Conservation (phyloP, 2,888 invertebrate genomes). For the Spicauda simplicius region DNA sequence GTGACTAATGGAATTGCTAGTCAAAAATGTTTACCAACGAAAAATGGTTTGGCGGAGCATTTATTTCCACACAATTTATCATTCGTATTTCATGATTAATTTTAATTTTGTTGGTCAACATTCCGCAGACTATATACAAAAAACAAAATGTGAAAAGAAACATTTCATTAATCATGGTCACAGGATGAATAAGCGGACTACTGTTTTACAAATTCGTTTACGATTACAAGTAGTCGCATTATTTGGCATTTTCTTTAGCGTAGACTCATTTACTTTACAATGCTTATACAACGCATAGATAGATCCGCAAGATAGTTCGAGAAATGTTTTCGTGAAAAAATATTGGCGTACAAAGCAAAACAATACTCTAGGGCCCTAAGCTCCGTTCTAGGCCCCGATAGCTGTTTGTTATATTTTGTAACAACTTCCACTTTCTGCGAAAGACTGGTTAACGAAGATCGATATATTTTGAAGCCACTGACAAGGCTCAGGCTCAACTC, state of each 20-base stretch:
- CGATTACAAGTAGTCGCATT: neutral
- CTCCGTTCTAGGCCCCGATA: too few relatives aligned
- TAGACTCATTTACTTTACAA: too few relatives aligned
- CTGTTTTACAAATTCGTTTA: slow-evolving; percentile 14
- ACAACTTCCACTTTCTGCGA: too few relatives aligned
- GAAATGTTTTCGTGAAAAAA: too few relatives aligned
- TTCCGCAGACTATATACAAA: slow-evolving; percentile 13
- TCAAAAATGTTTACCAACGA: slow-evolving; percentile 15
- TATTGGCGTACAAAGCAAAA: too few relatives aligned
- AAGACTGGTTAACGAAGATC: too few relatives aligned
- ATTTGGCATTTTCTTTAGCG: neutral
- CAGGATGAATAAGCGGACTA: slow-evolving; percentile 1
- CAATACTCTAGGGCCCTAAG: too few relatives aligned
- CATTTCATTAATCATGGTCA: slow-evolving; percentile 18
- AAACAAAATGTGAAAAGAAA: slow-evolving; percentile 19
- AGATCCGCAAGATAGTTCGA: too few relatives aligned
- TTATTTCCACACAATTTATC: slow-evolving; percentile 19
- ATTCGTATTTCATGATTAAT: slow-evolving; percentile 25
- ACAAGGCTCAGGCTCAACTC: too few relatives aligned
- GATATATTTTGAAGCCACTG: too few relatives aligned
- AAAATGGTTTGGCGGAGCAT: slow-evolving; percentile 1
- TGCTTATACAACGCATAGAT: too few relatives aligned
- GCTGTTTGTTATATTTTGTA: too few relatives aligned
- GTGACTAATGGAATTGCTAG: slow-evolving; percentile 14
- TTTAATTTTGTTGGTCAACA: slow-evolving; percentile 30